These are phyloP conservation scores for Vicugna pacos DNA, from an alignment of 2,113 vertebrate species.

Conservation along the genomic window DNA sequence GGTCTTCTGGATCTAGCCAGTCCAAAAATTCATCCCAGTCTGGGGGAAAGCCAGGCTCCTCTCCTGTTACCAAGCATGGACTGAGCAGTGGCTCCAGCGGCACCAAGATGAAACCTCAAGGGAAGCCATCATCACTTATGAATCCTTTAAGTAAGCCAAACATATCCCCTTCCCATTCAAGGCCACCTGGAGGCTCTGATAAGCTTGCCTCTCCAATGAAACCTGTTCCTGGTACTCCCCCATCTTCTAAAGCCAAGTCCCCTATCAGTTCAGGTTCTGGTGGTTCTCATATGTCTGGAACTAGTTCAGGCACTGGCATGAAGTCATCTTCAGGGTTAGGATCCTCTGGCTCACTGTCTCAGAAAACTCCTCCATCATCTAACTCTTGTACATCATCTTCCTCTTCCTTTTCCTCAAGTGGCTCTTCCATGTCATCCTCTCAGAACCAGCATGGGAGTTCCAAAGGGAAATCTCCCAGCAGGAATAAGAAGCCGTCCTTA, in stretches of 20 bases:
- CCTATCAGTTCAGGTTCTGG: constrained; percentile 95
- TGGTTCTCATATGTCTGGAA: constrained; percentile 91
- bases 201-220: constrained; percentile 98
- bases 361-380: constrained; percentile 90
- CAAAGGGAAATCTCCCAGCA: constrained; percentile 98
- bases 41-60: constrained; percentile 95
- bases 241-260: constrained; percentile 97
- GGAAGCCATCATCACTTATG: constrained; percentile 97
- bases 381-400: constrained; percentile 89
- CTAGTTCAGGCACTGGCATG: constrained; percentile 90
- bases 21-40: constrained; percentile 96
- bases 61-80: constrained; percentile 96
- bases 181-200: constrained; percentile 93
- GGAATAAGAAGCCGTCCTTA: constrained; percentile 98
- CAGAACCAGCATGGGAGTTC: constrained; percentile 93
- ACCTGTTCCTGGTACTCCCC: constrained; percentile 96
- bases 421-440: constrained; percentile 92
- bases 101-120: constrained; percentile 96
- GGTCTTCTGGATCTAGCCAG: constrained; percentile 88
- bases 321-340: constrained; percentile 93
- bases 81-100: constrained; percentile 89
- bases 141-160: constrained; percentile 98
- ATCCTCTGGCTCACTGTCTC: constrained; percentile 92
- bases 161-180: constrained; percentile 98
- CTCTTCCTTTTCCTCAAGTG: constrained; percentile 90